Conservation (phyloP, 2,888 invertebrate species). For the Limnephilus rhombicus region DNA sequence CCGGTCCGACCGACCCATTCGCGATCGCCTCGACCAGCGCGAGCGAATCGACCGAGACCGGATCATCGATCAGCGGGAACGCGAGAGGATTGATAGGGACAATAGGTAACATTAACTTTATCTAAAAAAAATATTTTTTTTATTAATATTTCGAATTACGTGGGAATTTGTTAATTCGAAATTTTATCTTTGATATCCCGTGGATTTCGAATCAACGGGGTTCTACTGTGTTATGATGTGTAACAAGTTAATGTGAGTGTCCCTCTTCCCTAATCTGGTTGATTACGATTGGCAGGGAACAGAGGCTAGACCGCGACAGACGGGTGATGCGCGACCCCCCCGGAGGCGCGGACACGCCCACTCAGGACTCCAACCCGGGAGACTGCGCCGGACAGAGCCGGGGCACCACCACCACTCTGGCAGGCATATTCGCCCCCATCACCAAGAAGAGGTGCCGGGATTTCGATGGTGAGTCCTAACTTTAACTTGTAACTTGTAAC, state of each 20-base stretch:
- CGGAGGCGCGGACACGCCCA: slow-evolving; percentile 76
- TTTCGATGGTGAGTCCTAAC: slow-evolving; percentile 84
- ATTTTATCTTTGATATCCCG: too few species aligned
- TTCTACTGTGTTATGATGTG: too few species aligned
- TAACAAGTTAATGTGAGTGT: not conserved
- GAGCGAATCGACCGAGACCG: slow-evolving; percentile 50
- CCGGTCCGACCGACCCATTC: slow-evolving; percentile 62
- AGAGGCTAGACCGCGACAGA: slow-evolving; percentile 69
- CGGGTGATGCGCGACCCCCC: slow-evolving; percentile 69
- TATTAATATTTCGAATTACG: too few species aligned
- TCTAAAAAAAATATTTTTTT: too few species aligned
- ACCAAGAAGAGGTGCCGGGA: slow-evolving; percentile 88
- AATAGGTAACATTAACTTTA: slow-evolving; percentile 51
- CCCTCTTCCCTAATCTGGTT: not conserved
- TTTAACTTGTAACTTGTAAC: too few species aligned
- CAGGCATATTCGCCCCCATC: slow-evolving; percentile 70
- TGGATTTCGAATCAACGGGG: too few species aligned
- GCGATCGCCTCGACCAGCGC: slow-evolving; percentile 28
- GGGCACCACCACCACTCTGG: slow-evolving; percentile 70
- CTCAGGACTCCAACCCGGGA: slow-evolving; percentile 79
- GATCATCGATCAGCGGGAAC: slow-evolving; percentile 36
- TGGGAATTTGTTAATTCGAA: too few species aligned
- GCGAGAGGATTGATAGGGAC: slow-evolving; percentile 69
- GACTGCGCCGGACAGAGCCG: slow-evolving; percentile 77
- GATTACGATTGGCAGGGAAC: slow-evolving; percentile 68